A percentile compares a stretch with the other conserved stretches of the same genome.
These are phyloP conservation scores for Odontophorus gujanensis DNA, from an alignment of 2,113 vertebrate species.

Conservation along the genomic window DNA sequence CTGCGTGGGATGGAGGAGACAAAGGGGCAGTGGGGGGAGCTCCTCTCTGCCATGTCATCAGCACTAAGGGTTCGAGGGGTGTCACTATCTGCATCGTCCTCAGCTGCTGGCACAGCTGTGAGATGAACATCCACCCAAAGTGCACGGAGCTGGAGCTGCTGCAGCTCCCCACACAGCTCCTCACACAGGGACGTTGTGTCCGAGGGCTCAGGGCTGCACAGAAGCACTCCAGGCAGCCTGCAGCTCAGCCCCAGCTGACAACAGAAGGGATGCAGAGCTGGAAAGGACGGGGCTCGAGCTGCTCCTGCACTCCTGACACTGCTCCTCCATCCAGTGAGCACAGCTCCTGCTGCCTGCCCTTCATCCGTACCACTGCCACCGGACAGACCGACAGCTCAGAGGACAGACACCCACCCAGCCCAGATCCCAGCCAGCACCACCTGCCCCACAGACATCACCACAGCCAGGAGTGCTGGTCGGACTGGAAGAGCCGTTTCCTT, in stretches of 20 bases:
- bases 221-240: background rate
- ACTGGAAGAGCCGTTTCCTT: background rate
- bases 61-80: background rate
- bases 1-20: background rate
- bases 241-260: background rate
- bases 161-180: background rate
- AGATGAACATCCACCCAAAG: background rate
- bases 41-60: background rate
- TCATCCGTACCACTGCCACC: rapidly evolving
- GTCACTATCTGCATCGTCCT: background rate
- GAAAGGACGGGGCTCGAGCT: background rate
- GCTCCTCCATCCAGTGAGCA: background rate
- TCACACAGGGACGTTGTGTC: background rate
- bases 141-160: background rate
- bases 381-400: background rate
- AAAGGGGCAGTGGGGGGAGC: background rate
- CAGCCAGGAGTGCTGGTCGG: background rate
- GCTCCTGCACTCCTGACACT: too few species aligned
- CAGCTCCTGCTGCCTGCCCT: background rate
- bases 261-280: background rate
- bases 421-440: background rate
- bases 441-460: rapidly evolving
- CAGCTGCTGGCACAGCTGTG: background rate
- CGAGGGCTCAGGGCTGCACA: background rate
- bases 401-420: too few species aligned